A percentile compares a stretch with the other conserved stretches of the same genome.
These are phyloP conservation scores for Chaetodon auriga DNA, from an alignment of 2,113 vertebrate genomes.

Conservation along the genomic window DNA sequence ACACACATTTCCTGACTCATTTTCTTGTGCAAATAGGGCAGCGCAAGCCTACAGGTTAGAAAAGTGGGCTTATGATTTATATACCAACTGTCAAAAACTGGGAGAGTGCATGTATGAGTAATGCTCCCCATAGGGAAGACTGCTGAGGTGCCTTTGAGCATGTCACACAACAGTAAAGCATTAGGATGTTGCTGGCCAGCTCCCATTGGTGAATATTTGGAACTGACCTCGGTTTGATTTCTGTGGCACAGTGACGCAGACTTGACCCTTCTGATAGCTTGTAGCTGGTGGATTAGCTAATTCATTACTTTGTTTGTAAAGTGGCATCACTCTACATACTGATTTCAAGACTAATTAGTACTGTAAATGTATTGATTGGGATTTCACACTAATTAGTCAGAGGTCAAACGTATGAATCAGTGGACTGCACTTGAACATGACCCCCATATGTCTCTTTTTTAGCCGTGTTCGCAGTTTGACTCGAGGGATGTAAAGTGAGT, in stretches of 20 bases:
- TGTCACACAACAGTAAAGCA: slow-evolving; percentile 30
- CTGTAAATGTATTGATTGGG: background rate
- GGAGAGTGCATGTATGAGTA: slow-evolving; percentile 56
- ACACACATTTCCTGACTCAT: slow-evolving; percentile 38
- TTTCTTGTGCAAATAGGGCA: slow-evolving; percentile 62
- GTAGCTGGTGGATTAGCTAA: background rate
- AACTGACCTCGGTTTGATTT: slow-evolving; percentile 57
- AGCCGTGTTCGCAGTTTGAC: background rate
- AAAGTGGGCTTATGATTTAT: slow-evolving; percentile 23
- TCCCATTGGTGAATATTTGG: background rate
- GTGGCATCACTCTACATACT: background rate
- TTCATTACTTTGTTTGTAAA: slow-evolving; percentile 8
- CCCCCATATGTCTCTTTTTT: background rate
- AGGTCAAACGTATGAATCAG: slow-evolving; percentile 12
- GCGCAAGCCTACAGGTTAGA: slow-evolving; percentile 50
- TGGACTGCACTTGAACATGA: background rate
- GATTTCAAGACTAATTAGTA: slow-evolving; percentile 2
- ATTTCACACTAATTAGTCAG: background rate
- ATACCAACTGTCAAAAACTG: slow-evolving; percentile 45
- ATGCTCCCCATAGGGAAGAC: slow-evolving; percentile 17
- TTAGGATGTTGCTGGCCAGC: slow-evolving; percentile 14
- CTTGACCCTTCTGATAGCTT: background rate
- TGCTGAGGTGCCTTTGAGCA: slow-evolving; percentile 57
- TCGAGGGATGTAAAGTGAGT: background rate
- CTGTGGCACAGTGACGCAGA: background rate